phyloP scores from a whole-genome alignment of 2,888 invertebrate species.

The Clistopyga incitator region DNA sequence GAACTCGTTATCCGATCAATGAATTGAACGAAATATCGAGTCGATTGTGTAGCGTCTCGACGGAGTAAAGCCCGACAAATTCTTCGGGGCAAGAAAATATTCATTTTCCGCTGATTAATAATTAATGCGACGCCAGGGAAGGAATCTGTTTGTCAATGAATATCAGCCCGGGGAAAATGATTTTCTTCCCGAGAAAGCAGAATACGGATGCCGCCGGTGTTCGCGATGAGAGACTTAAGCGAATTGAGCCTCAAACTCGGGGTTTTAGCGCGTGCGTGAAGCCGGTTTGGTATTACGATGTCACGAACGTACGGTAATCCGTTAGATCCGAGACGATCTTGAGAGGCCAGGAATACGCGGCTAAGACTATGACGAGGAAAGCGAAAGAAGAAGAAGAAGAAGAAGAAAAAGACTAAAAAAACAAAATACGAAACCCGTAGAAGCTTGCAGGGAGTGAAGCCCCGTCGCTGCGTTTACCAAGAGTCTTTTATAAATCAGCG shows the following conservation, averaged over 20 bases:
- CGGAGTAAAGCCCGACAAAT: too few relatives aligned
- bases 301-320: conserved; percentile 65
- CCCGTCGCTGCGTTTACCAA: conserved; percentile 40
- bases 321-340: conserved; percentile 29
- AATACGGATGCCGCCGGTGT: conserved; percentile 12
- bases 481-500: conserved; percentile 52
- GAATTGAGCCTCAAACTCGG: conserved; percentile 49
- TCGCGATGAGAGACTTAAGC: conserved; percentile 34
- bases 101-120: too few relatives aligned
- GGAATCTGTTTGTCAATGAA: neutral
- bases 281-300: conserved; percentile 59
- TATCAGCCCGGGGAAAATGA: neutral
- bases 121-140: neutral
- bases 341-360: conserved; percentile 19
- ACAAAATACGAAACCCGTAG: conserved; percentile 1
- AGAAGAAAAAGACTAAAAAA: too few relatives aligned
- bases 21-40: neutral
- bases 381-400: too few relatives aligned
- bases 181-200: conserved; percentile 15
- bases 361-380: conserved; percentile 17
- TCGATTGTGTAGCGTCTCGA: neutral
- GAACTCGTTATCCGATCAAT: neutral
- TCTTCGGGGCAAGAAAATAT: too few relatives aligned
- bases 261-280: conserved; percentile 60
- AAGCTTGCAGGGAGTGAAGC: conserved; percentile 19